Evolutionary conservation across 2,888 invertebrate species (phyloP), one percentile per base, ranked within the genome.

Genomic region (Acanthopleura granulata): DNA sequence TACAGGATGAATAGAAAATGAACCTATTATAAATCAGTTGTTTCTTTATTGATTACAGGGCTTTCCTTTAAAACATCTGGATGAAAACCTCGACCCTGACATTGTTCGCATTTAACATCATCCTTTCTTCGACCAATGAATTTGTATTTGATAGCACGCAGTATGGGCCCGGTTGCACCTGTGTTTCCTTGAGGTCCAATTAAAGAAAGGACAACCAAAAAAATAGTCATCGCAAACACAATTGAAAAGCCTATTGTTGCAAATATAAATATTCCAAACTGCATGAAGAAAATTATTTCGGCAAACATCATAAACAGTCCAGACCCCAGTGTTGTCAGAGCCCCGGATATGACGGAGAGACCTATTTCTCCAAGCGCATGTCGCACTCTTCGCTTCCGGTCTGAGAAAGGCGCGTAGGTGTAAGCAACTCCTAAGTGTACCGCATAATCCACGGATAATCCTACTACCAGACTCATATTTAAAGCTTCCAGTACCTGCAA

Each of bases 401-500:
- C 74, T 15, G 77, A n/a, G 22, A 75, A 77, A 12, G 79, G 76
- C 1, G 85, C 80, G 73, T 80, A 76, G 66, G 79, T 76, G 76
- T 87, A 87, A 16, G 84, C 85, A 71, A 86, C 86, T 16, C 85
- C 86, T 18, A 87, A 76, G 76, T 87, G 87, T 9, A 87, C 87
- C 1, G 86, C 80, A 69, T 87, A 85, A 74, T 87, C 87, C 18
- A 87, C 84, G 1, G 87, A 83, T 6, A 87, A 77, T 16, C 86
- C 86, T 6, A 85, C 87, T 0, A 87, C 83, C 77, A 87, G 81
- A 49, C 83, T 82, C 49, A 86, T 73, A 73, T 86, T 87, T 69
- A 86, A 78, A 0, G 85, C 84, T 70, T 87, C 87, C 74, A 86
- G 73, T 9, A 86, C 82, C 86, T 66, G 25, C 57, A 66, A 27